Conservation (phyloP, 2,797 vertebrate species). For the Eulemur coronatus region DNA sequence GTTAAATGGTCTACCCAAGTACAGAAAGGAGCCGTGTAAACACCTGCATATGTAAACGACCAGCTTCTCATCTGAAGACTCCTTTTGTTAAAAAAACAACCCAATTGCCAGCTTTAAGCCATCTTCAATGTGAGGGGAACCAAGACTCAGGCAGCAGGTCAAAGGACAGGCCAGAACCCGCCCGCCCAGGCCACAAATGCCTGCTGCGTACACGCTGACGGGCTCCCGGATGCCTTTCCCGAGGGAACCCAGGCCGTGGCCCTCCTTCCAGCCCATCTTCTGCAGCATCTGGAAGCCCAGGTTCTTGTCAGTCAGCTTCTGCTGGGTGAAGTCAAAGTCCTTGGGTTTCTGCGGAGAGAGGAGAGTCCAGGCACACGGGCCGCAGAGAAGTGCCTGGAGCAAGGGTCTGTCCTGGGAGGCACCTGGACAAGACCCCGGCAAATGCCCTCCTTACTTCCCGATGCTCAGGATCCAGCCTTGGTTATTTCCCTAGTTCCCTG, state of each 20-base stretch:
- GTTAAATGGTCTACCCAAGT: not conserved
- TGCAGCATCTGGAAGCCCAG: slow-evolving; percentile 89
- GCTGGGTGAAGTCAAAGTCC: slow-evolving; percentile 84
- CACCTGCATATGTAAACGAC: not conserved
- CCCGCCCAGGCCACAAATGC: not conserved
- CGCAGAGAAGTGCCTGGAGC: not conserved
- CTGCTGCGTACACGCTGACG: slow-evolving; percentile 84
- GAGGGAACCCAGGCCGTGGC: slow-evolving; percentile 84
- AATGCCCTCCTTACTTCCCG: not conserved
- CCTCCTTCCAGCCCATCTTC: slow-evolving; percentile 90
- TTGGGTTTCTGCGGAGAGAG: slow-evolving; percentile 80
- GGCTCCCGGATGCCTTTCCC: slow-evolving; percentile 87
- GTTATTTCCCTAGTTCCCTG: not conserved
- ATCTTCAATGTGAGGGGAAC: not conserved
- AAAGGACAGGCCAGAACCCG: not conserved
- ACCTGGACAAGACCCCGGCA: not conserved
- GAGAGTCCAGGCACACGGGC: not conserved
- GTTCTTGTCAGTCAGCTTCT: slow-evolving; percentile 85
- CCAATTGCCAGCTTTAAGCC: not conserved
- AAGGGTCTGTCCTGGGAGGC: not conserved
- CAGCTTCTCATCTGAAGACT: slow-evolving; percentile 8
- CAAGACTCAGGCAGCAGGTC: not conserved
- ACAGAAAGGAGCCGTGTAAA: not conserved
- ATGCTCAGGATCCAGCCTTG: not conserved
- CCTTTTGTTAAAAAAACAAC: not conserved